Evolutionary conservation across 2,888 invertebrate species (phyloP).

Genomic region (Uloborus plumipes): DNA sequence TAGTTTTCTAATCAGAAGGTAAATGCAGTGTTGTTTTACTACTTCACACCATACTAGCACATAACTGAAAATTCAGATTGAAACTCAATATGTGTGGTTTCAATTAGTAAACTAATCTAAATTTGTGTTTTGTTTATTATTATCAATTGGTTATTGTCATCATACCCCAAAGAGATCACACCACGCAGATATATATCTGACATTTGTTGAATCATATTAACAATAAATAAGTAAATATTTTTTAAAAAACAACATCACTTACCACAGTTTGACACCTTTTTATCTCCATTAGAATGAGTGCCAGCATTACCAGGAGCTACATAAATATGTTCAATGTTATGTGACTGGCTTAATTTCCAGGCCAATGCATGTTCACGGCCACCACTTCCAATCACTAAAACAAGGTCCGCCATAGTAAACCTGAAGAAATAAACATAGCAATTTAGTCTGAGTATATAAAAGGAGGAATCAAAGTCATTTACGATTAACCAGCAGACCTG

Average conservation of each 20-base stretch:
- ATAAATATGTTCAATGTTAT: constrained; percentile 78
- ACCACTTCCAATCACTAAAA: constrained; percentile 90
- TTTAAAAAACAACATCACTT: constrained; percentile 6
- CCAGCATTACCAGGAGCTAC: constrained; percentile 93
- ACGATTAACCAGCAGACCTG: too few relatives aligned
- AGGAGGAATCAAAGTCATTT: not conserved
- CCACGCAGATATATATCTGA: too few relatives aligned
- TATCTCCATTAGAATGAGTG: constrained; percentile 76
- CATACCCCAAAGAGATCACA: too few relatives aligned
- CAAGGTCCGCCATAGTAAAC: constrained; percentile 68
- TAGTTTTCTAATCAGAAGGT: too few relatives aligned
- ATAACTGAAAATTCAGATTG: too few relatives aligned
- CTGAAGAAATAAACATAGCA: not conserved
- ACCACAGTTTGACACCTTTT: constrained; percentile 67
- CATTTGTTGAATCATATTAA: too few relatives aligned
- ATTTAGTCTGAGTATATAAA: not conserved
- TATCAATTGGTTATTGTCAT: too few relatives aligned
- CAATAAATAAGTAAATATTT: not conserved
- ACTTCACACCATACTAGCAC: too few relatives aligned
- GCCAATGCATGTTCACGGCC: constrained; percentile 96
- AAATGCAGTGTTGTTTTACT: too few relatives aligned
- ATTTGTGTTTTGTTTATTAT: too few relatives aligned
- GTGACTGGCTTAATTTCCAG: constrained; percentile 91
- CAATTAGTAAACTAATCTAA: too few relatives aligned
- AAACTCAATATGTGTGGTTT: too few relatives aligned